phyloP scores from a whole-genome alignment of 2,888 invertebrate genomes.

The Cepaea hortensis region DNA sequence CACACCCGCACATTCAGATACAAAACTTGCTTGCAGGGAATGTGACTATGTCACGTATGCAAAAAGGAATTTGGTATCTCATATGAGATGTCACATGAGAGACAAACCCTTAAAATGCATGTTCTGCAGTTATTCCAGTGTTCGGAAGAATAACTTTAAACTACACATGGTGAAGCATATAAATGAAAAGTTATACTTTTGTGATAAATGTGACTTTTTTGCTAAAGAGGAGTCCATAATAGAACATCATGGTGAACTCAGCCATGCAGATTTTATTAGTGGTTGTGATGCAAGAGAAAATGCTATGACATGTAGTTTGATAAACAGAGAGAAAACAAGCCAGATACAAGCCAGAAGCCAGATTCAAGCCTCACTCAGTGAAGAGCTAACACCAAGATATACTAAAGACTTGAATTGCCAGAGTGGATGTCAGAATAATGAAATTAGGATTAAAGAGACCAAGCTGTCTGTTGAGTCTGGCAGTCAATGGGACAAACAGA shows the following conservation, averaged over 20 bases:
- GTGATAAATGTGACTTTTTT: conserved; percentile 42
- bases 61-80: conserved; percentile 29
- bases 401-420: no score
- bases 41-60: conserved; percentile 24
- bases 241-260: background rate
- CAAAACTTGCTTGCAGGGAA: conserved; percentile 2
- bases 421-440: no score
- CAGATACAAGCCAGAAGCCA: no score
- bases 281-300: no score
- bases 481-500: no score
- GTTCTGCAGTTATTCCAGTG: conserved; percentile 36
- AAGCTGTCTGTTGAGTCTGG: no score
- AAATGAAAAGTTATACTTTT: conserved; percentile 45
- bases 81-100: conserved; percentile 8
- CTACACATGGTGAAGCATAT: conserved; percentile 47
- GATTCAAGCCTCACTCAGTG: no score
- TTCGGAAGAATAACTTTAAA: conserved; percentile 47
- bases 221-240: background rate
- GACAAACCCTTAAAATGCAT: conserved; percentile 32
- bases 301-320: no score
- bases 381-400: no score
- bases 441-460: no score
- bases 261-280: background rate
- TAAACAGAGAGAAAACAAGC: no score
- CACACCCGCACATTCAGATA: conserved; percentile 16